Evolutionary conservation across 2,888 invertebrate genomes (phyloP).

Genomic region (Branchinecta sandiegonensis): DNA sequence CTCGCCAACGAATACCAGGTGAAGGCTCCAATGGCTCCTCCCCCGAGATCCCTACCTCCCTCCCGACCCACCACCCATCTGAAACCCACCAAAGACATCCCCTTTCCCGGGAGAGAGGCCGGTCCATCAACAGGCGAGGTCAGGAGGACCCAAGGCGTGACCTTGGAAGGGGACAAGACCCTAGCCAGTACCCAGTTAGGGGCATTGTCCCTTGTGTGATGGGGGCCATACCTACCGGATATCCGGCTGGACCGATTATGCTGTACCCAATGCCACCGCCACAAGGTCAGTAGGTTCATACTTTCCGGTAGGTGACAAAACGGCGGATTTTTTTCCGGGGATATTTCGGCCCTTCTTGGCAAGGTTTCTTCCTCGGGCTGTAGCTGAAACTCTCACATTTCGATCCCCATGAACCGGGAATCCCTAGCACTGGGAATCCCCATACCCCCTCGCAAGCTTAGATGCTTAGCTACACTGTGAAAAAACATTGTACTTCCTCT

Average conservation of each 20-base stretch:
- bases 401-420: too few species aligned
- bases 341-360: too few species aligned
- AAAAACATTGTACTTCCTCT: too few species aligned
- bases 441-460: too few species aligned
- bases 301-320: too few species aligned
- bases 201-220: constrained; percentile 5
- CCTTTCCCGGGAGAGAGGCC: not conserved
- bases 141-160: not conserved
- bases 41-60: not conserved
- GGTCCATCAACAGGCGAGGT: not conserved
- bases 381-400: too few species aligned
- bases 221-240: not conserved
- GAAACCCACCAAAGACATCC: constrained; percentile 6
- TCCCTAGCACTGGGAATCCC: too few species aligned
- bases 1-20: not conserved
- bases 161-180: too few species aligned
- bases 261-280: constrained; percentile 4
- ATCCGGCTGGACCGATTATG: not conserved
- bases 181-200: not conserved
- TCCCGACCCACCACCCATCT: not conserved
- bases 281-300: not conserved
- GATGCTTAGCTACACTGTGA: too few species aligned
- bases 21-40: not conserved
- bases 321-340: too few species aligned
- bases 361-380: too few species aligned